Evolutionary conservation across 2,797 vertebrate species (phyloP).

Genomic region (Gambusia yucatana): DNA sequence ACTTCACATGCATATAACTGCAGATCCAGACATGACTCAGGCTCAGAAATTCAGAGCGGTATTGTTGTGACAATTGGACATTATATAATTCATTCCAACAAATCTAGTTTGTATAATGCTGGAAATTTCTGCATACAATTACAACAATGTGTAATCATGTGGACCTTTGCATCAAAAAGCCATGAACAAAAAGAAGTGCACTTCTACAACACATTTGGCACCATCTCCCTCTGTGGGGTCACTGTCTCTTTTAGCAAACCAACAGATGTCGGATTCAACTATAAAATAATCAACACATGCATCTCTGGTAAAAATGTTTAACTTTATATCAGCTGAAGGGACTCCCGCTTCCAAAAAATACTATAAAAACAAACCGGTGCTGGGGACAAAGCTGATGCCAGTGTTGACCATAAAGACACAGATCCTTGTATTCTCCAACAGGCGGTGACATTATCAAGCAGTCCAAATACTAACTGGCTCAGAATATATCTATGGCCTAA

Average conservation of each 20-base stretch:
- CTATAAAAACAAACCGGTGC: background rate
- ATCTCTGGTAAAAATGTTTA: background rate
- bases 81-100: background rate
- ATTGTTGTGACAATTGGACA: background rate
- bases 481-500: background rate
- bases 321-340: background rate
- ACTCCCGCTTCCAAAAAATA: background rate
- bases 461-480: background rate
- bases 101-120: background rate
- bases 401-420: background rate
- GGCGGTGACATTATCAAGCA: background rate
- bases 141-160: background rate
- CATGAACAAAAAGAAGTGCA: background rate
- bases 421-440: background rate
- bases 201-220: background rate
- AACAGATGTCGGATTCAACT: background rate
- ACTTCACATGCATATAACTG: conserved; percentile 15
- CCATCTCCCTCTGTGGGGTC: background rate
- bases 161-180: background rate
- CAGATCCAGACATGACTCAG: background rate
- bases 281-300: background rate
- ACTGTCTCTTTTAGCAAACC: background rate
- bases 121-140: background rate
- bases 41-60: background rate
- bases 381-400: background rate